A percentile compares a stretch with the other conserved stretches of the same genome.
phyloP scores from a whole-genome alignment of 2,888 invertebrate genomes.

The Altica lythri region DNA sequence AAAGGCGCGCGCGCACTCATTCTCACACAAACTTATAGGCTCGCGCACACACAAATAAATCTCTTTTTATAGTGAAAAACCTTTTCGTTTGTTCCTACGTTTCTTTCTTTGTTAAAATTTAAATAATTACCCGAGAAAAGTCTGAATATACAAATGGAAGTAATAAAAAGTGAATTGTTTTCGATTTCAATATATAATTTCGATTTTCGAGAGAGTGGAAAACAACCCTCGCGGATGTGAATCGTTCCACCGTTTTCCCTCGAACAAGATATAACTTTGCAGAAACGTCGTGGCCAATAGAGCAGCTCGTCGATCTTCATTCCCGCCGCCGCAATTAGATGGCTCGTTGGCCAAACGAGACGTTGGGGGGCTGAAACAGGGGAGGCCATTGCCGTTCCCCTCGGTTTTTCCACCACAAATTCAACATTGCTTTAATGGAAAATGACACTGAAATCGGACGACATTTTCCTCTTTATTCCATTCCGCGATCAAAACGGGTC shows the following conservation, averaged over 20 bases:
- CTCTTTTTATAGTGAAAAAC: too few species aligned
- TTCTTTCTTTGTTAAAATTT: too few species aligned
- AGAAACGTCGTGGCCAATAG: conserved; percentile 63
- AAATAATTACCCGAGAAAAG: too few species aligned
- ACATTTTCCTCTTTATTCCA: conserved; percentile 36
- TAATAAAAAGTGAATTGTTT: too few species aligned
- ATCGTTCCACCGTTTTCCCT: conserved; percentile 47
- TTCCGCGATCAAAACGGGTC: too few species aligned
- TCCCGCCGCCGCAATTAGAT: conserved; percentile 70
- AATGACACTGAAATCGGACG: conserved; percentile 51
- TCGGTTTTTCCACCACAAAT: conserved; percentile 48
- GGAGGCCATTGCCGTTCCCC: conserved; percentile 26
- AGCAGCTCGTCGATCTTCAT: conserved; percentile 73
- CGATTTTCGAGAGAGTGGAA: conserved; percentile 1
- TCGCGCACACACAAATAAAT: too few species aligned
- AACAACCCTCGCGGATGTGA: conserved; percentile 33
- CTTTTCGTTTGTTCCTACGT: too few species aligned
- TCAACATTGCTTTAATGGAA: conserved; percentile 52
- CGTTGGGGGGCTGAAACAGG: conserved; percentile 33
- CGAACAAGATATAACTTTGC: conserved; percentile 42
- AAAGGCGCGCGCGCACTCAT: too few species aligned
- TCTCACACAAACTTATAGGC: too few species aligned
- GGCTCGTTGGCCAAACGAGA: conserved; percentile 65
- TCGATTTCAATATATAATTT: too few species aligned
- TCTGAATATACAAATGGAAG: too few species aligned